These are phyloP conservation scores for Standfussiana lucernea DNA, from an alignment of 2,888 invertebrate species.

Conservation along the genomic window DNA sequence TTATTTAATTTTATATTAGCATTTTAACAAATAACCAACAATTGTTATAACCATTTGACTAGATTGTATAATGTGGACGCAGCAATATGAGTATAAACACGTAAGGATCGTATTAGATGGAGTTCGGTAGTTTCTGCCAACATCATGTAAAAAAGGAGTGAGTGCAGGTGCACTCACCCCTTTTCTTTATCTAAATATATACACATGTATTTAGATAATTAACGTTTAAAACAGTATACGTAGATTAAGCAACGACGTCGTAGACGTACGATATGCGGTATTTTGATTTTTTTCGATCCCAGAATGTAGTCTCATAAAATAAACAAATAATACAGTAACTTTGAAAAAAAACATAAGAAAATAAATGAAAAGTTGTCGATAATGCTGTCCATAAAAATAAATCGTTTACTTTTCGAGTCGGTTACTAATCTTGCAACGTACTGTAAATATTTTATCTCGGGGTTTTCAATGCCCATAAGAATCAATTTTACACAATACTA, in stretches of 20 bases:
- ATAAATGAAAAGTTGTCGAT: neutral
- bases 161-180: too few relatives aligned
- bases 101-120: neutral
- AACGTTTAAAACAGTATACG: neutral
- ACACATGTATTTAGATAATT: neutral
- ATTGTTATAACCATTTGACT: neutral
- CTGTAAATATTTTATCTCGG: slow-evolving; percentile 51
- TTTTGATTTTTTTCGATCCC: neutral
- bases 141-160: neutral
- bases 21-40: neutral
- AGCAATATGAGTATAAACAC: neutral
- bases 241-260: neutral
- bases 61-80: neutral
- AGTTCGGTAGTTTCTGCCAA: neutral
- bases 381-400: neutral
- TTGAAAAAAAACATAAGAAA: neutral
- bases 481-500: slow-evolving; percentile 11
- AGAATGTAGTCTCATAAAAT: neutral
- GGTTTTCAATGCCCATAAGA: slow-evolving; percentile 22
- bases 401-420: neutral
- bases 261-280: neutral
- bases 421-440: slow-evolving; percentile 29
- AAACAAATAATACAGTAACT: neutral
- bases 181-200: too few relatives aligned
- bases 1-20: neutral